A percentile compares a stretch with the other conserved stretches of the same genome.
Evolutionary conservation across 2,888 invertebrate genomes (phyloP).

Genomic region (Pegoplata infirma): DNA sequence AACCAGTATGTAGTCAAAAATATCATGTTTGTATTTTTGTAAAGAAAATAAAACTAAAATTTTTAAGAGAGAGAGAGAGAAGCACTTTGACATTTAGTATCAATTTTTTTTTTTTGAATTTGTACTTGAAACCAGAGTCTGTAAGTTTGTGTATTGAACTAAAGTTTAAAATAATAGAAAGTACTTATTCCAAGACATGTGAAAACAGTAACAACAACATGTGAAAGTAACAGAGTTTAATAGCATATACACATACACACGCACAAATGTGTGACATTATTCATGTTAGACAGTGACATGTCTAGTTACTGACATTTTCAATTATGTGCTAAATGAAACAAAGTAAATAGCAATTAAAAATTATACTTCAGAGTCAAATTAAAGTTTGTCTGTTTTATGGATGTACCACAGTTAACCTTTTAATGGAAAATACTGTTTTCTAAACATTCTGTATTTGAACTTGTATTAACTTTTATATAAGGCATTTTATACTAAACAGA

Average conservation of each 20-base stretch:
- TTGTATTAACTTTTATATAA: background rate
- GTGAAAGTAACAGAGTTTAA: background rate
- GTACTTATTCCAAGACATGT: background rate
- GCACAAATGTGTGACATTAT: background rate
- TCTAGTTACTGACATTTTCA: no score
- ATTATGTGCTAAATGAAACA: no score
- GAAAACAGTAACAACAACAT: background rate
- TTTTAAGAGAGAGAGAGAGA: slow-evolving; percentile 18
- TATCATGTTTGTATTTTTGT: slow-evolving; percentile 1
- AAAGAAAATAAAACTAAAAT: slow-evolving; percentile 33
- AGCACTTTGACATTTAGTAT: slow-evolving; percentile 23
- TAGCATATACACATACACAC: background rate
- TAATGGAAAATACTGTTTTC: background rate
- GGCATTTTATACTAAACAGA: no score
- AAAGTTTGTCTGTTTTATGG: background rate
- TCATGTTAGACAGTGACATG: no score
- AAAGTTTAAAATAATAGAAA: background rate
- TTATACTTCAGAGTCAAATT: background rate
- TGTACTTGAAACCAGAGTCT: background rate
- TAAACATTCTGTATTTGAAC: background rate
- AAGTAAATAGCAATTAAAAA: no score
- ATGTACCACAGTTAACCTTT: background rate
- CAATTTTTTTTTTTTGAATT: background rate
- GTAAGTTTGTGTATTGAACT: background rate
- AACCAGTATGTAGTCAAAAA: background rate